Conservation (phyloP, 2,797 vertebrate species). For the Rhinoraja longicauda region DNA sequence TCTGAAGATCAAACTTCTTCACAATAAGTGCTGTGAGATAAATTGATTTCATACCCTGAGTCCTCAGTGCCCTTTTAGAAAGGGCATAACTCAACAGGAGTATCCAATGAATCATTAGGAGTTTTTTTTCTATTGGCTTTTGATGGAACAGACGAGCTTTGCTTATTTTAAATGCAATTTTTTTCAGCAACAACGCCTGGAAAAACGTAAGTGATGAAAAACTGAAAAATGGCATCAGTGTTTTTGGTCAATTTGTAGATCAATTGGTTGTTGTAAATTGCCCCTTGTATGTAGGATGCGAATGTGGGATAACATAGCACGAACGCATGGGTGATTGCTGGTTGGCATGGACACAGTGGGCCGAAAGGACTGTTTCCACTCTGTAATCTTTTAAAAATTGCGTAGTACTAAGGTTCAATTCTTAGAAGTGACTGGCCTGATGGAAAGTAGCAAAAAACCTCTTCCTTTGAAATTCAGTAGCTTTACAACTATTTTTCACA, state of each 20-base stretch:
- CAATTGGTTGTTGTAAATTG: too few species aligned
- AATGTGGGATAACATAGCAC: too few species aligned
- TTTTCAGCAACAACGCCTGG: background rate
- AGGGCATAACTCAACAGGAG: constrained; percentile 46
- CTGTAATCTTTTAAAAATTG: too few species aligned
- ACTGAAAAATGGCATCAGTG: background rate
- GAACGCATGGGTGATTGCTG: too few species aligned
- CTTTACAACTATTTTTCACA: background rate
- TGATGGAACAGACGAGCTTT: constrained; percentile 45
- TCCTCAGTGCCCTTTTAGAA: constrained; percentile 50
- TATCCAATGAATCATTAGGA: constrained; percentile 38
- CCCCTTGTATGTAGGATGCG: too few species aligned
- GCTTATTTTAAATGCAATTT: background rate
- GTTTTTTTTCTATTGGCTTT: constrained; percentile 47
- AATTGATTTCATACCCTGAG: constrained; percentile 53
- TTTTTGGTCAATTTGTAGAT: background rate
- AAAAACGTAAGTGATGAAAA: background rate
- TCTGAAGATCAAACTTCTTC: constrained; percentile 61
- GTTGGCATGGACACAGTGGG: too few species aligned
- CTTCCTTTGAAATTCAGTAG: background rate
- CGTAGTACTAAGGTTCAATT: background rate
- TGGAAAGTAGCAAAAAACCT: background rate
- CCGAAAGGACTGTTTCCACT: too few species aligned
- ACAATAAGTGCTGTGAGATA: constrained; percentile 50
- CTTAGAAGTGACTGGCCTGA: background rate